Evolutionary conservation across 2,888 invertebrate species (phyloP), one percentile per base, ranked within the genome.

Genomic region (Cremastinae sp.): DNA sequence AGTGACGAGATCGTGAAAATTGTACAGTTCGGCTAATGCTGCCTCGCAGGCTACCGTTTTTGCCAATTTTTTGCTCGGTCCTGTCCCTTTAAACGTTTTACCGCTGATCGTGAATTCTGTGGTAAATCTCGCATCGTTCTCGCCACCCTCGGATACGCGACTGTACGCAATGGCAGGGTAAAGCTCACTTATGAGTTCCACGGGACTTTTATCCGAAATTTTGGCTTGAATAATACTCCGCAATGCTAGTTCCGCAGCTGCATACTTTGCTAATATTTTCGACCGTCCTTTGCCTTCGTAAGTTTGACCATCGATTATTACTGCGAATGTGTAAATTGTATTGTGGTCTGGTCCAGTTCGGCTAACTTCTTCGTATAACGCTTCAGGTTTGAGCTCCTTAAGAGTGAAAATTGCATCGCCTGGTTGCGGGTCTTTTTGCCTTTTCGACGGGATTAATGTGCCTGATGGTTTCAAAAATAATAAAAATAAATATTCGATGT

Each of bases 301-400:
- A 0, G 89, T 90, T 87, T 92, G 91, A 45, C 93, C 93, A 10
- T 92, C 93, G 5, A 93, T 92, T 90, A 92, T 86, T 5, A 97
- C 96, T 7, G 94, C 92, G 81, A 97, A 95, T 10, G 94, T 95
- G 90, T 98, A 98, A 82, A 94, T 92, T 0, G 97, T 97, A 58
- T 95, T 95, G 90, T 98, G 97, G 8, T 96, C 94, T 0, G 97
- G 97, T 0, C 97, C 97, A 20, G 93, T 93, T 90, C 96, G 95
- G 71, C 94, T 92, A 68, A 95, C 92, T 79, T 96, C 92, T 79
- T 93, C 92, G 89, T 96, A 98, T 66, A 93, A 91, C 14, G 96
- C 92, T 20, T 95, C 94, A 35, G 95, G 94, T 79, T 95, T 94
- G 8, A 97, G 90, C 91, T 97, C 97, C 90, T 97, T 97, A 65